Conservation (phyloP, 92 coral and sea anemone genomes). For the Chrysogorgia sp. region DNA sequence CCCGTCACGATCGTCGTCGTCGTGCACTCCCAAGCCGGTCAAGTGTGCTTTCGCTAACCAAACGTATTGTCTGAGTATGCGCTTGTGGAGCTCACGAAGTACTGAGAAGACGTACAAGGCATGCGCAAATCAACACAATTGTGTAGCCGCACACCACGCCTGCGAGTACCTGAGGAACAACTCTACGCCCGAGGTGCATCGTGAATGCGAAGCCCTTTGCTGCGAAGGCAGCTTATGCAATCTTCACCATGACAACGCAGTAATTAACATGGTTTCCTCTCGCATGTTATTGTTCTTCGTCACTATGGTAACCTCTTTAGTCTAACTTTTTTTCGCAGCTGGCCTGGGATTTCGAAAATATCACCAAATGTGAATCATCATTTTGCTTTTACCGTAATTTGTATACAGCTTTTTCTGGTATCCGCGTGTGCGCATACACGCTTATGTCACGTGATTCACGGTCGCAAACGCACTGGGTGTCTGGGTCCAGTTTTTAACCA, state of each 20-base stretch:
- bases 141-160: slow-evolving; percentile 8
- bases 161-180: neutral
- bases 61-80: slow-evolving; percentile 22
- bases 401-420: too few species aligned
- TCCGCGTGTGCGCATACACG: too few species aligned
- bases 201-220: slow-evolving; percentile 17
- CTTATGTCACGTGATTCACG: too few species aligned
- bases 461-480: too few species aligned
- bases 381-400: too few species aligned
- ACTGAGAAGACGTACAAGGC: slow-evolving; percentile 1
- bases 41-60: neutral
- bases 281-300: neutral
- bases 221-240: slow-evolving; percentile 8
- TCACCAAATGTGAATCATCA: too few species aligned
- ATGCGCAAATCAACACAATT: neutral
- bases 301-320: neutral
- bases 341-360: too few species aligned
- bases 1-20: too few species aligned
- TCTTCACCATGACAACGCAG: neutral
- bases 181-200: neutral
- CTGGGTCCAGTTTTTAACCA: too few species aligned
- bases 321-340: too few species aligned
- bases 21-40: neutral
- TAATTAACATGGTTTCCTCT: neutral
- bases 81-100: neutral